Base-by-base conservation (phyloP, 1,140 invertebrate genomes). In the Drosophila tani region DNA sequence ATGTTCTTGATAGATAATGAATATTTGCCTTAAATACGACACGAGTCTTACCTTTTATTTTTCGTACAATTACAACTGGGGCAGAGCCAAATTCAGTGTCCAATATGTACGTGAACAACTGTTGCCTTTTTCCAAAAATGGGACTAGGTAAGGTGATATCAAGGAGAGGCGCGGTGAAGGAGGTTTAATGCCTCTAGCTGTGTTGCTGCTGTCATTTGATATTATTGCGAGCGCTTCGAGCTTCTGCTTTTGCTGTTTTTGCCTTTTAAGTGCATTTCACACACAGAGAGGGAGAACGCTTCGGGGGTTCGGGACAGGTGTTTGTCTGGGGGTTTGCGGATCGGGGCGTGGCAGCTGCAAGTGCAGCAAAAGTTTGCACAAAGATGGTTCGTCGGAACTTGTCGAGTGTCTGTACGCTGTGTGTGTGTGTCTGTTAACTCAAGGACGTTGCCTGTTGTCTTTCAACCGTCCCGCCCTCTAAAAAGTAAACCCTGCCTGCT, bases 371-470 rank as follows among this genome's bases (percentile, higher is more conserved):
- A 59, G 55, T 56, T 56, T 56, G 7, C 35, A 56, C 53, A 56
- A 40, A 50, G 43, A 27, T 50, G 58, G 43, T 14, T 14, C 41
- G 45, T 35, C 38, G 27, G 29, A 66, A 57, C 32, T 57, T 50
- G 58, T 29, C 45, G 58, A 32, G 49, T 29, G 17, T 51, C 27
- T 38, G 53, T 38, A 3, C 8, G 3, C 15, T 43, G 55, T 41
- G 51, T 38, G 55, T 60, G 27, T 60, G 27, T 60, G 58, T 32
- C 58, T 60, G 62, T 27, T 29, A 63, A 67, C 79, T 77, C 79
- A 81, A 81, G 79, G 79, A 81, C 79, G 79, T 81, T 77, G 64
- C 40, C 38, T 63, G 50, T 55, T 60, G 58, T 53, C 49, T 60
- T 60, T 60, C 27, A 29, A 32, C 27, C 27, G 58, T 53, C 17